Evolutionary conservation across 2,797 vertebrate genomes (phyloP), one percentile per base, ranked within the genome.

Genomic region (Danio kyathit): DNA sequence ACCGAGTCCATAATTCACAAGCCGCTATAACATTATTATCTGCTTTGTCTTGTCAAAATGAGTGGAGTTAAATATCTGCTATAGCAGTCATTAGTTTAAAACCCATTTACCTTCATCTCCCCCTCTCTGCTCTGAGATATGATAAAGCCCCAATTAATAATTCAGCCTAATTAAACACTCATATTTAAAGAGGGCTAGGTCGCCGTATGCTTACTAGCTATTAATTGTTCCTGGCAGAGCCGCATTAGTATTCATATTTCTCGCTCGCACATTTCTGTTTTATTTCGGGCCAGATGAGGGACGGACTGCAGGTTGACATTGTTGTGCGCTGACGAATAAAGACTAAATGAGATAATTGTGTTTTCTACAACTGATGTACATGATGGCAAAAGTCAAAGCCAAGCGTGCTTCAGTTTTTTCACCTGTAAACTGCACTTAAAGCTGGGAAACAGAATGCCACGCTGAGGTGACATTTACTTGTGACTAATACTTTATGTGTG

Each of bases 111-210:
- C 81, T 84, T 87, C 82, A 80, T 70, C 52, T 74, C 74, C 73
- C 74, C 52, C 57, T 43, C 82, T 79, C 38, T 52, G 74, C 69
- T 75, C 43, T 63, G 72, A 84, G 86, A 92, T 91, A 88, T 90
- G 88, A 91, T 87, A 71, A 88, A 89, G 88, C 83, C 85, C 85
- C 92, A 93, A 93, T 92, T 93, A 92, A 93, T 92, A 91, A 85
- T 85, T 84, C 89, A 88, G 87, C 89, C 91, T 93, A 93, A 93
- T 94, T 94, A 94, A 94, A 93, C 89, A 90, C 86, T 91, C 90
- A 90, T 94, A 93, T 93, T 92, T 92, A 92, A 92, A 81, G 84
- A 90, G 87, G 85, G 64, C 59, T 60, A 80, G 78, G 75, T 79
- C 86, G 7, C 74, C 74, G 70, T 74, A 43, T 81, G 83, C 82